A percentile compares a stretch with the other conserved stretches of the same genome.
These are phyloP conservation scores for Phortica magna DNA, from an alignment of 2,888 invertebrate genomes.

Conservation along the genomic window DNA sequence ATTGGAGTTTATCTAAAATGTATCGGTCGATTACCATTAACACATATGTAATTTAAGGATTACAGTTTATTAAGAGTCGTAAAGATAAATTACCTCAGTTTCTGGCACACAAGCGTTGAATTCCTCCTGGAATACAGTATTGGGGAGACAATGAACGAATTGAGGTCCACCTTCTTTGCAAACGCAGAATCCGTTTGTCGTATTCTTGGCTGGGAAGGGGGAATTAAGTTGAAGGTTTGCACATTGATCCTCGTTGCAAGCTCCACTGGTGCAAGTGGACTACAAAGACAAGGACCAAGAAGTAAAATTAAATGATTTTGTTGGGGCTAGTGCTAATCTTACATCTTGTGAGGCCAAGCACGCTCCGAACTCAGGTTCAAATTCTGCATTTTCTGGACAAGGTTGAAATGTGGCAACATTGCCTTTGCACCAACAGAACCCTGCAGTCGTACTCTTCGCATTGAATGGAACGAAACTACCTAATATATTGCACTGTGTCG, in stretches of 20 bases:
- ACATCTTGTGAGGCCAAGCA: background rate
- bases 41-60: too few relatives aligned
- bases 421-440: slow-evolving; percentile 49
- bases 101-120: background rate
- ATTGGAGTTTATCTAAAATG: background rate
- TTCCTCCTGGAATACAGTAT: background rate
- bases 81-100: background rate
- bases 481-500: background rate
- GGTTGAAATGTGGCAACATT: slow-evolving; percentile 35
- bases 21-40: background rate
- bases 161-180: background rate
- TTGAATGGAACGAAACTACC: slow-evolving; percentile 16
- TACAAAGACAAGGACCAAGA: background rate
- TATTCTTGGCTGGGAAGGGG: background rate
- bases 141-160: background rate
- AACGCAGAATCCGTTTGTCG: slow-evolving; percentile 1
- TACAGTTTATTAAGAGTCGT: too few relatives aligned
- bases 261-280: slow-evolving; percentile 29
- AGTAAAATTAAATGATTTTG: background rate
- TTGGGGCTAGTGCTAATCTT: background rate
- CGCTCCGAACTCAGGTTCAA: slow-evolving; percentile 23
- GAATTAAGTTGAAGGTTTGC: slow-evolving; percentile 17
- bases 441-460: slow-evolving; percentile 44
- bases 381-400: slow-evolving; percentile 39
- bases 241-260: background rate